These are phyloP conservation scores for Hedya salicella DNA, from an alignment of 2,888 invertebrate genomes.

Conservation along the genomic window DNA sequence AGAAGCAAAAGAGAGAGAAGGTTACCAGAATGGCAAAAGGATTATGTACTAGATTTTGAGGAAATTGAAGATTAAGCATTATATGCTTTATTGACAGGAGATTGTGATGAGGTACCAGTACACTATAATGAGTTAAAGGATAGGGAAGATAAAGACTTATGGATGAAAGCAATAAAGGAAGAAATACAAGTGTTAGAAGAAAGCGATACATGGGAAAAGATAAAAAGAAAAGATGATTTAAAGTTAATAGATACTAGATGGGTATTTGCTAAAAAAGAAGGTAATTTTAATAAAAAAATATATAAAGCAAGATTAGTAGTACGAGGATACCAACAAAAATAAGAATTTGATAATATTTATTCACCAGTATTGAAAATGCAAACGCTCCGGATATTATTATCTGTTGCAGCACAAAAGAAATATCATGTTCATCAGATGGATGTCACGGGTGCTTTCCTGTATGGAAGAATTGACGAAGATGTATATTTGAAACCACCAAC, in stretches of 20 bases:
- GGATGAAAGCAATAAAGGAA: too few species aligned
- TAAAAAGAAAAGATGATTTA: too few species aligned
- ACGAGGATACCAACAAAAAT: constrained; percentile 36
- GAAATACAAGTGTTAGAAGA: too few species aligned
- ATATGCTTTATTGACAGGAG: too few species aligned
- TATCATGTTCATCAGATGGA: constrained; percentile 44
- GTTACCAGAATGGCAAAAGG: constrained; percentile 19
- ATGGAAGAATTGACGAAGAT: constrained; percentile 47
- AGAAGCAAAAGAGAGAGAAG: background rate
- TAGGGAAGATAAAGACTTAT: too few species aligned
- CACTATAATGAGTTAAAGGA: too few species aligned
- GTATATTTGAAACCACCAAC: constrained; percentile 47
- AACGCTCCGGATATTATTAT: constrained; percentile 27
- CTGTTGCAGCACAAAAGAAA: constrained; percentile 32
- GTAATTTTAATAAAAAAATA: constrained; percentile 22
- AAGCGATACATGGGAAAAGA: too few species aligned
- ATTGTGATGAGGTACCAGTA: too few species aligned
- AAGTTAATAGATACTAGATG: constrained; percentile 43
- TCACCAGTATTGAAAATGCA: constrained; percentile 38
- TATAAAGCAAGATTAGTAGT: constrained; percentile 45
- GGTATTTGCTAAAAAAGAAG: constrained; percentile 43
- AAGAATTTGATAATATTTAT: constrained; percentile 33
- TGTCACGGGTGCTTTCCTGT: constrained; percentile 47
- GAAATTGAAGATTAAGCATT: too few species aligned
- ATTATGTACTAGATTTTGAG: constrained; percentile 6